Evolutionary conservation across 2,113 vertebrate species (phyloP).

Genomic region (Mungos mungo): DNA sequence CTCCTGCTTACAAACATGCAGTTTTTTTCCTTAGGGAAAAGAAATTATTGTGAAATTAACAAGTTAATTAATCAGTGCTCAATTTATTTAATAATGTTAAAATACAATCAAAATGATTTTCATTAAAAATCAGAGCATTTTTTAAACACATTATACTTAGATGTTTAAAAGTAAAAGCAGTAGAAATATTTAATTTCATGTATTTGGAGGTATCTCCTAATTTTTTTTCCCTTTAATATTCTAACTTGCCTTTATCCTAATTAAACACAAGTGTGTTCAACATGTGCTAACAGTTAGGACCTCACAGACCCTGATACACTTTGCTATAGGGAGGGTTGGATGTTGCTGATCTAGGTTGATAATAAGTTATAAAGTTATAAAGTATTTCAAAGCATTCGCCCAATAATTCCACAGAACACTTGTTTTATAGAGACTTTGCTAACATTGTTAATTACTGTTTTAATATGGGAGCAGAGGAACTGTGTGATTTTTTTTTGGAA

Average conservation of each 20-base stretch:
- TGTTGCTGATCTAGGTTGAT: neutral
- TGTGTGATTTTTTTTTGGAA: neutral
- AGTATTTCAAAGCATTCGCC: neutral
- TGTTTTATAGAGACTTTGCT: neutral
- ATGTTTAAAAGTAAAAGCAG: neutral
- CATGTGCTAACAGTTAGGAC: neutral
- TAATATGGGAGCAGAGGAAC: neutral
- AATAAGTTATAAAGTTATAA: neutral
- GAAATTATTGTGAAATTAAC: neutral
- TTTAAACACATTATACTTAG: neutral
- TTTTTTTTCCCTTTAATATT: neutral
- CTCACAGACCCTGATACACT: neutral
- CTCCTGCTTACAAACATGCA: neutral
- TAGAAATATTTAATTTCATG: neutral
- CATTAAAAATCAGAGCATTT: neutral
- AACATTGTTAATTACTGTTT: neutral
- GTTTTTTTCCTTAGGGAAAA: neutral
- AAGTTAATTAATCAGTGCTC: neutral
- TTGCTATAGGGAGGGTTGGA: neutral
- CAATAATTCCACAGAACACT: neutral
- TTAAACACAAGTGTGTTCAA: neutral
- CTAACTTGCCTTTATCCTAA: constrained; percentile 14
- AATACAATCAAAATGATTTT: neutral
- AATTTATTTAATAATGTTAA: neutral
- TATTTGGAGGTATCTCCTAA: neutral